phyloP scores from a whole-genome alignment of 2,113 vertebrate genomes.

The Daboia siamensis region DNA sequence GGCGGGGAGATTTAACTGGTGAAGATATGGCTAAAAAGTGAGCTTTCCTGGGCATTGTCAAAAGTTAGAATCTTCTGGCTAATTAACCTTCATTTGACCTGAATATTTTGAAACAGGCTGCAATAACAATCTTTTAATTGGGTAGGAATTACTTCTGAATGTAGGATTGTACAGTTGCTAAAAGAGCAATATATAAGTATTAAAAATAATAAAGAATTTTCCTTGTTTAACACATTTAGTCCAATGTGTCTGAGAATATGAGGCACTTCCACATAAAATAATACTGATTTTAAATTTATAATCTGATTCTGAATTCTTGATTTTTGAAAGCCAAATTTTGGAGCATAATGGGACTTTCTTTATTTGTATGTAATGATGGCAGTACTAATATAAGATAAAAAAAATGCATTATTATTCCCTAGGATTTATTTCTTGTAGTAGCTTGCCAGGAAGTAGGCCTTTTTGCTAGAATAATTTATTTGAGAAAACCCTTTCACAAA shows the following conservation, averaged over 20 bases:
- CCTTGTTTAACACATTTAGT: background rate
- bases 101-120: background rate
- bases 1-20: background rate
- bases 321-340: background rate
- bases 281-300: background rate
- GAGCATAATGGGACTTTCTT: background rate
- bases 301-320: background rate
- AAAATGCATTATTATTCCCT: background rate
- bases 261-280: background rate
- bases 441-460: background rate
- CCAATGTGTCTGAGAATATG: background rate
- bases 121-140: background rate
- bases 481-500: conserved; percentile 29
- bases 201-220: background rate
- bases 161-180: background rate
- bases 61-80: background rate
- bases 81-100: background rate
- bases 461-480: conserved; percentile 6
- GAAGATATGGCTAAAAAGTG: background rate
- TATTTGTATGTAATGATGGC: background rate
- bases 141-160: background rate
- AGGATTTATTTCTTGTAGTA: background rate
- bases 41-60: background rate
- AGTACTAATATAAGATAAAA: background rate
- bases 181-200: background rate